Evolutionary conservation across 2,888 invertebrate genomes (phyloP).

Genomic region (Ptilodon capucinus): DNA sequence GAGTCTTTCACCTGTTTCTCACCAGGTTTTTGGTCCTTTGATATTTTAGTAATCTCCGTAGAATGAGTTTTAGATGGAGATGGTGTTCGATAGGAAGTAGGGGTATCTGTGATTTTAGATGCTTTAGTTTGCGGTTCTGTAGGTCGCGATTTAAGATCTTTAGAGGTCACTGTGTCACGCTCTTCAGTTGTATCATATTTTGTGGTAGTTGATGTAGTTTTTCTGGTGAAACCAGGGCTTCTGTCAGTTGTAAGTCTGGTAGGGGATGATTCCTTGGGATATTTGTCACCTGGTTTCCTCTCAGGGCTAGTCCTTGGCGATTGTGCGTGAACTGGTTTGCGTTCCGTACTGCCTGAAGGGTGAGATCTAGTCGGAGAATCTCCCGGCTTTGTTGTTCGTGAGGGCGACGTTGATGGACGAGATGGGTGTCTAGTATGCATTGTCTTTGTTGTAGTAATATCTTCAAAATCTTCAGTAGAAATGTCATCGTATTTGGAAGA

Average conservation of each 20-base stretch:
- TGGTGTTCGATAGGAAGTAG: not conserved
- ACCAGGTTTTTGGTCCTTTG: conserved; percentile 4
- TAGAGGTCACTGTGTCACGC: not conserved
- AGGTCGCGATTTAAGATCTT: not conserved
- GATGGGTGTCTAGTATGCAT: conserved; percentile 3
- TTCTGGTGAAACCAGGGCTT: not conserved
- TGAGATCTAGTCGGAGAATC: not conserved
- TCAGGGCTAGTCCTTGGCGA: not conserved
- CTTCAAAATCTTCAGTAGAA: not conserved
- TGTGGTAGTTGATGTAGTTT: conserved; percentile 3
- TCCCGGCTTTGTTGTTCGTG: not conserved
- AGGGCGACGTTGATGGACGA: conserved; percentile 1
- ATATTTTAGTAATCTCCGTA: not conserved
- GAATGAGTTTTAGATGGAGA: not conserved
- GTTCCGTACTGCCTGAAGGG: not conserved
- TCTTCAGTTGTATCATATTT: not conserved
- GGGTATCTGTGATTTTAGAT: not conserved
- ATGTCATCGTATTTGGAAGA: conserved; percentile 2
- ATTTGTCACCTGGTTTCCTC: not conserved
- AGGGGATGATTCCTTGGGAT: conserved; percentile 2
- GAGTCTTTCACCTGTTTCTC: conserved; percentile 11
- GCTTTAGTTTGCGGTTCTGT: not conserved
- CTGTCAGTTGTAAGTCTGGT: not conserved
- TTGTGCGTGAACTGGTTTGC: not conserved
- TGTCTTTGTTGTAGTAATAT: conserved; percentile 2